phyloP scores from a whole-genome alignment of 1,140 invertebrate species.

The Camponotus pennsylvanicus region DNA sequence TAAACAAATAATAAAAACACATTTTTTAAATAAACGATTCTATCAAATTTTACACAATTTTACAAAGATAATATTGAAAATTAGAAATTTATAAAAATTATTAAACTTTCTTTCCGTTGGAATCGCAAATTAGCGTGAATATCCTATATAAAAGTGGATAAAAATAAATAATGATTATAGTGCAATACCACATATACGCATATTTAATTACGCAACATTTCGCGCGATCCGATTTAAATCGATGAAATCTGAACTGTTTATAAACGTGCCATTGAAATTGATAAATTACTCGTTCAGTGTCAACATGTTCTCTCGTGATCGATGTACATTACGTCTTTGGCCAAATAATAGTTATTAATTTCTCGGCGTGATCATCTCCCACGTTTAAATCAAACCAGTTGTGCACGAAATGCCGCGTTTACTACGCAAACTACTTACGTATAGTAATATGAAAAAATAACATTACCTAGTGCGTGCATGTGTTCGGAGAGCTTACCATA shows the following conservation, averaged over 20 bases:
- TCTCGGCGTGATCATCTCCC: conserved; percentile 16
- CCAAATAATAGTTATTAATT: conserved; percentile 56
- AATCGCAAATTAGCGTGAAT: background rate
- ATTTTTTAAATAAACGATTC: background rate
- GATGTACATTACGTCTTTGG: conserved; percentile 42
- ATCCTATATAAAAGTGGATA: background rate
- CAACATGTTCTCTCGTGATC: conserved; percentile 44
- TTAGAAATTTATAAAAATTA: background rate
- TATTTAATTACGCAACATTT: conserved; percentile 51
- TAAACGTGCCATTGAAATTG: conserved; percentile 15
- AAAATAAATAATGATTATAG: conserved; percentile 48
- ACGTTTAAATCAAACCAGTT: background rate
- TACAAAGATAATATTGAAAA: background rate
- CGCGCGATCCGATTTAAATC: conserved; percentile 22
- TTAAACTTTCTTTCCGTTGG: background rate
- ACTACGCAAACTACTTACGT: conserved; percentile 66
- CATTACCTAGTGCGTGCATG: conserved; percentile 86
- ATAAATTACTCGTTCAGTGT: conserved; percentile 50
- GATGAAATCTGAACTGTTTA: conserved; percentile 27
- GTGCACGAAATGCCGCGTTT: conserved; percentile 55
- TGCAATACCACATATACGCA: conserved; percentile 13
- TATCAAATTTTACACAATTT: background rate
- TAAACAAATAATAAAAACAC: background rate
- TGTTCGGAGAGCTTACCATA: conserved; percentile 87
- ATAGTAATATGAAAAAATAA: conserved; percentile 80